These are phyloP conservation scores for Centropus bengalensis DNA, from an alignment of 2,113 vertebrate genomes.

Conservation along the genomic window DNA sequence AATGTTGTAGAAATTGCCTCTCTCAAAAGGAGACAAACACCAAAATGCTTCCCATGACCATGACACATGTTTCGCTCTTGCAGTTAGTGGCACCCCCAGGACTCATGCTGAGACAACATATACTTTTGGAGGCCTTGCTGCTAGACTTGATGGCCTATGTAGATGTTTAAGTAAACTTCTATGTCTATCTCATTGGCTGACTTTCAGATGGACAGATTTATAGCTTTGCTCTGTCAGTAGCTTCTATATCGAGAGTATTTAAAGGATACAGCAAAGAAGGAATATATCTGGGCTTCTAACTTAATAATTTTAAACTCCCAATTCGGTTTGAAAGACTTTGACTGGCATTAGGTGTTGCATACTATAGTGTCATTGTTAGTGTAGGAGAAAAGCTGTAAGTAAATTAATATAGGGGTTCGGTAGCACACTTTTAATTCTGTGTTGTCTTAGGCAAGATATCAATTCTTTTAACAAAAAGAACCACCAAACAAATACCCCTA, in stretches of 20 bases:
- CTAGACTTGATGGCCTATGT: neutral
- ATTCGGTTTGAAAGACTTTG: neutral
- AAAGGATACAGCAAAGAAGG: neutral
- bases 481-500: neutral
- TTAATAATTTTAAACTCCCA: neutral
- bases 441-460: neutral
- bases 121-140: neutral
- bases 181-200: neutral
- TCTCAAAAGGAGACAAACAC: neutral
- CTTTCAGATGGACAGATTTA: neutral
- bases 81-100: neutral
- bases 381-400: neutral
- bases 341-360: neutral
- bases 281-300: neutral
- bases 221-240: neutral
- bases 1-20: neutral
- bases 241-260: neutral
- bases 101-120: neutral
- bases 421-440: neutral
- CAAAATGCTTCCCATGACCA: neutral
- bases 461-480: neutral
- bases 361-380: neutral
- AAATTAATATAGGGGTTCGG: neutral
- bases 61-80: neutral
- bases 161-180: neutral